Evolutionary conservation across 2,888 invertebrate genomes (phyloP).

Genomic region (Octodonta nipae): DNA sequence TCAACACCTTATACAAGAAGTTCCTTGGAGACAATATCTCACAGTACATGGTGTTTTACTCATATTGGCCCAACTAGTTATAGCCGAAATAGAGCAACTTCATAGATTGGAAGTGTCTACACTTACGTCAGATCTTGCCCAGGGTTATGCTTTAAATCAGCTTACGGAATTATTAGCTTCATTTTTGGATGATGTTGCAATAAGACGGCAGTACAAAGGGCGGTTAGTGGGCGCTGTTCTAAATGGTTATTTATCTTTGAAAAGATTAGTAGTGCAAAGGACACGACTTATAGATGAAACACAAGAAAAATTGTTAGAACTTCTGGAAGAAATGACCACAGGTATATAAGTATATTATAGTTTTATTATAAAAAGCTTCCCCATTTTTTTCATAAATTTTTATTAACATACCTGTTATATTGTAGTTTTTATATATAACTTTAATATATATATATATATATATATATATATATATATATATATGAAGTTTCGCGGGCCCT

Average conservation of each 20-base stretch:
- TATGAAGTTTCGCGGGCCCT: too few relatives aligned
- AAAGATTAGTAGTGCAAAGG: constrained; percentile 83
- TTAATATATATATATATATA: too few relatives aligned
- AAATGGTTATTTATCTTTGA: constrained; percentile 83
- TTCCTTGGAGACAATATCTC: constrained; percentile 88
- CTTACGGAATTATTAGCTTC: constrained; percentile 71
- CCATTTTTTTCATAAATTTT: background rate
- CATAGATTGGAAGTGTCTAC: constrained; percentile 85
- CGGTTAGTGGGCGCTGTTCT: constrained; percentile 71
- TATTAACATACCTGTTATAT: background rate
- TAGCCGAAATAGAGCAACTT: constrained; percentile 76
- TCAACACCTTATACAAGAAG: constrained; percentile 68
- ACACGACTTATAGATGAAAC: constrained; percentile 92
- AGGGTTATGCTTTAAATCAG: constrained; percentile 83
- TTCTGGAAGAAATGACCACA: constrained; percentile 90
- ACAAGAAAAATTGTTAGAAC: constrained; percentile 82
- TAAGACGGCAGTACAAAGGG: constrained; percentile 81
- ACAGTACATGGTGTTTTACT: constrained; percentile 66
- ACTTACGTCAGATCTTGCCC: constrained; percentile 82
- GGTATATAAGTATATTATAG: constrained; percentile 26
- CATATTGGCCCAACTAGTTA: constrained; percentile 72
- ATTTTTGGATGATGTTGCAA: constrained; percentile 75
- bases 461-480: too few relatives aligned
- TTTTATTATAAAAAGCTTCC: background rate
- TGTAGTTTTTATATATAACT: too few relatives aligned